Base-by-base conservation (phyloP, 2,797 vertebrate species). In the Clarias fuscus region DNA sequence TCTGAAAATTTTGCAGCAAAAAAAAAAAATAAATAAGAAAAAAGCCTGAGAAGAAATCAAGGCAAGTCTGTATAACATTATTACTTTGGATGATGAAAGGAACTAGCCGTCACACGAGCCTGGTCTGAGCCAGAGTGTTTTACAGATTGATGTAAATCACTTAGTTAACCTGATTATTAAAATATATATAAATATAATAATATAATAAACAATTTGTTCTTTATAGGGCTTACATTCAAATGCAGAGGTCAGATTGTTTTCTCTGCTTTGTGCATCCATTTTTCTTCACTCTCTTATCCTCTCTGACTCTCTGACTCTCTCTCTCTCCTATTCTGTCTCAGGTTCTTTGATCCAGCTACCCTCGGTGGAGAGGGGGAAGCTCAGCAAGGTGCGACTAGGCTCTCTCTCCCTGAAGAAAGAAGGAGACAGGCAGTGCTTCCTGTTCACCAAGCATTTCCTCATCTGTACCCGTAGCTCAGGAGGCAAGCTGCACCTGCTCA, bases 381-480 rank as follows among this genome's bases (percentile, higher is more conserved):
- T 99, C 11, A 98, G 98, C 88, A 99, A 99, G 93, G 98, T 99
- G 90, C 98, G 98, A 8, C 94, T 99, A 91, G 98, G 98, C 85
- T 98, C 98, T 1, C 93, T 99, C 62, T 99, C 98, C 88, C 94
- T 99, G 92, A 99, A 99, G 95, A 99, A 98, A 92, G 98, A 99
- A 95, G 98, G 97, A 86, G 98, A 99, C 92, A 95, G 98, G 62
- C 98, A 99, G 91, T 99, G 98, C 91, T 99, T 99, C 94, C 96
- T 99, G 89, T 99, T 99, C 92, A 99, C 98, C 89, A 99, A 99
- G 90, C 98, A 99, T 94, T 99, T 99, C 90, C 95, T 99, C 76
- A 97, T 99, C 91, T 99, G 98, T 92, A 99, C 98, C 2, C 96
- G 98, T 92, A 99, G 98, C 92, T 99, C 98, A 2, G 98, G 98